Conservation (phyloP, 2,888 invertebrate genomes). For the Eugnorisma glareosa region DNA sequence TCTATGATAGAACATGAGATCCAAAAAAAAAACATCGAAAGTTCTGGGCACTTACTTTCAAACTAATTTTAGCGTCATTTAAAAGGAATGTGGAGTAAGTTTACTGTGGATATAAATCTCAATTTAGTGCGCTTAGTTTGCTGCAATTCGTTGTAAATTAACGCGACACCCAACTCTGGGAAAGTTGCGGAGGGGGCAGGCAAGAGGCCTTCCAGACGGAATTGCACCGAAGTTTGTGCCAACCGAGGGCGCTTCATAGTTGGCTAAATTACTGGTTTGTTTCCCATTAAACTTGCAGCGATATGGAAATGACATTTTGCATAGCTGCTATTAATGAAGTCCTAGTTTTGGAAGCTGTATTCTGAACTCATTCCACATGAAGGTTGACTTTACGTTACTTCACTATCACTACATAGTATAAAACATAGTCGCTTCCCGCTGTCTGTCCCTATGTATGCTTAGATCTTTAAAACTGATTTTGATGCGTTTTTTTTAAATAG, state of each 20-base stretch:
- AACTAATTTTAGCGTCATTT: background rate
- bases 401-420: too few species aligned
- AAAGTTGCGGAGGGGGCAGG: slow-evolving; percentile 58
- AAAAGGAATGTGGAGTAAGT: slow-evolving; percentile 39
- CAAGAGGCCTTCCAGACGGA: slow-evolving; percentile 62
- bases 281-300: slow-evolving; percentile 71
- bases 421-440: too few species aligned
- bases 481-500: too few species aligned
- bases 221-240: slow-evolving; percentile 69
- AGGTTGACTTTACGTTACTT: background rate
- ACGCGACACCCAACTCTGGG: slow-evolving; percentile 51
- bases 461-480: too few species aligned
- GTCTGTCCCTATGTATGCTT: too few species aligned
- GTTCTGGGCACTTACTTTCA: background rate
- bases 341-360: slow-evolving; percentile 13
- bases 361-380: background rate
- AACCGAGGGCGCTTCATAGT: slow-evolving; percentile 62
- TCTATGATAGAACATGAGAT: background rate
- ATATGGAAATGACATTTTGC: slow-evolving; percentile 48
- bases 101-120: slow-evolving; percentile 48
- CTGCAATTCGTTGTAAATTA: slow-evolving; percentile 62
- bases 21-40: background rate
- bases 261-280: slow-evolving; percentile 73
- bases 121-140: slow-evolving; percentile 60
- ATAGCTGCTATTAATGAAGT: slow-evolving; percentile 34